phyloP scores from a whole-genome alignment of 2,888 invertebrate species.

The Epirrita christyi region DNA sequence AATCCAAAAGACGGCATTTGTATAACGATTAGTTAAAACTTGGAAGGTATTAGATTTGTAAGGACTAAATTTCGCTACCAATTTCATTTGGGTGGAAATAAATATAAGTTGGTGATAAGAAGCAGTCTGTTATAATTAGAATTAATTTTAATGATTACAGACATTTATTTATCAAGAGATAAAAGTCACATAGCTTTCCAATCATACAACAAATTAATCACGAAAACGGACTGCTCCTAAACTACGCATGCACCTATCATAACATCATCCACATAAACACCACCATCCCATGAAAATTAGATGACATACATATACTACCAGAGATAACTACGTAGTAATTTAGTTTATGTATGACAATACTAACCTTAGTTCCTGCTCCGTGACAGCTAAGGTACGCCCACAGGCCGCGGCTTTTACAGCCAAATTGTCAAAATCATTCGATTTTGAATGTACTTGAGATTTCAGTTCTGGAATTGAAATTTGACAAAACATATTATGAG shows the following conservation, averaged over 20 bases:
- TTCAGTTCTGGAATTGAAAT: slow-evolving; percentile 61
- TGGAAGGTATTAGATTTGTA: slow-evolving; percentile 34
- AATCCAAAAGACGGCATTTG: slow-evolving; percentile 77
- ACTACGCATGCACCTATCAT: neutral
- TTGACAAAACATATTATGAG: slow-evolving; percentile 7
- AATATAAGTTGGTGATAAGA: slow-evolving; percentile 13
- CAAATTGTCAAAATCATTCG: slow-evolving; percentile 64
- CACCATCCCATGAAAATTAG: neutral
- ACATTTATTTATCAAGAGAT: no score
- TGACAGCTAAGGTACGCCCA: slow-evolving; percentile 72
- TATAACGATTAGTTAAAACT: slow-evolving; percentile 26
- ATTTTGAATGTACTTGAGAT: slow-evolving; percentile 64
- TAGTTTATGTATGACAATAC: slow-evolving; percentile 24
- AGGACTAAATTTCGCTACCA: slow-evolving; percentile 75
- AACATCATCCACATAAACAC: neutral
- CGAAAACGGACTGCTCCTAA: neutral
- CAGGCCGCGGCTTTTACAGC: slow-evolving; percentile 67
- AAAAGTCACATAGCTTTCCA: no score
- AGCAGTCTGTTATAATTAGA: slow-evolving; percentile 7
- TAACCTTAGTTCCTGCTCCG: slow-evolving; percentile 77
- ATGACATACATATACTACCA: neutral
- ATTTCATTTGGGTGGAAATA: slow-evolving; percentile 49
- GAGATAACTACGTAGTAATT: no score
- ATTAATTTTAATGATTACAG: no score
- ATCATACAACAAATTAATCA: no score